phyloP scores from a whole-genome alignment of 2,888 invertebrate genomes.

The Noctua comes region DNA sequence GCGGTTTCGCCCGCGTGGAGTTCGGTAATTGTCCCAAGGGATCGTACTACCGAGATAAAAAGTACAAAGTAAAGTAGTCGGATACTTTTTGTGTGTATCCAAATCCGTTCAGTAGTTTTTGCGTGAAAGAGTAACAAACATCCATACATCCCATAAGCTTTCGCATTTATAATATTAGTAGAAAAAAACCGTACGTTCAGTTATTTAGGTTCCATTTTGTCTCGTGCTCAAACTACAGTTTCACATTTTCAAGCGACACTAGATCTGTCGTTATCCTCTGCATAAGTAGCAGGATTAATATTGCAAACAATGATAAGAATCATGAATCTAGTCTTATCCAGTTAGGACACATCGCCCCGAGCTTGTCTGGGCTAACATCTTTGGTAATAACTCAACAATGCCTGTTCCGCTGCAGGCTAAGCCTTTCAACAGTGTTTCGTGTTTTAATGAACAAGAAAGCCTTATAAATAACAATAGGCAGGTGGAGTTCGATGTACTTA shows the following conservation, averaged over 20 bases:
- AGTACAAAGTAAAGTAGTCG: too few relatives aligned
- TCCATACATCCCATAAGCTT: too few relatives aligned
- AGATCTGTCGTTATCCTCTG: neutral
- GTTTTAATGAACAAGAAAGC: constrained; percentile 36
- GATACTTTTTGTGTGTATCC: too few relatives aligned
- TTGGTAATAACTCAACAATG: constrained; percentile 26
- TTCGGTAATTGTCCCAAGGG: too few relatives aligned
- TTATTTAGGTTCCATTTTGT: neutral
- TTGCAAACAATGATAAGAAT: constrained; percentile 16
- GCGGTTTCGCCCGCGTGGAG: too few relatives aligned
- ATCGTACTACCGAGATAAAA: too few relatives aligned
- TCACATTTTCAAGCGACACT: neutral
- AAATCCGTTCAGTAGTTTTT: too few relatives aligned
- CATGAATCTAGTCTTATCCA: constrained; percentile 26
- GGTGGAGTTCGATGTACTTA: constrained; percentile 21
- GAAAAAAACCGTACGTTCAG: too few relatives aligned
- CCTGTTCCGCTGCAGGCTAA: constrained; percentile 25
- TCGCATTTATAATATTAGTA: too few relatives aligned
- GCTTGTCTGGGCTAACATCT: constrained; percentile 14
- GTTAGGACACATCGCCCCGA: constrained; percentile 37
- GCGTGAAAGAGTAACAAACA: too few relatives aligned
- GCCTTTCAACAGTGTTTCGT: constrained; percentile 29
- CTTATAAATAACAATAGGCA: constrained; percentile 35
- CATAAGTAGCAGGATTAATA: neutral
- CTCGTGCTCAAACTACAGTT: neutral